Base-by-base conservation (phyloP, 2,797 vertebrate species). In the Pampus argenteus region DNA sequence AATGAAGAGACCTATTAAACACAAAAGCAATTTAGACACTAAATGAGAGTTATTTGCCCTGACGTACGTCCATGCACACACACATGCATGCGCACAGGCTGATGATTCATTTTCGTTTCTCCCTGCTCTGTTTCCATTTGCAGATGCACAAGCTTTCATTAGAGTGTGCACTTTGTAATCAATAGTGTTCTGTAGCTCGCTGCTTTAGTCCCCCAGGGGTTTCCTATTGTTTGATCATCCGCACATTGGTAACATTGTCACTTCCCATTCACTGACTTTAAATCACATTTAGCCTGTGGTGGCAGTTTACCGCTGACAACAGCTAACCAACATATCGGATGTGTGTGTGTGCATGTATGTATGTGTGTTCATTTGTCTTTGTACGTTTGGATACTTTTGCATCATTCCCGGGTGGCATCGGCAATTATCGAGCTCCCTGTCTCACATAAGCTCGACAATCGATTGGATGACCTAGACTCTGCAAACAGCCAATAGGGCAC, bases 401-500 rank as follows among this genome's bases (percentile, higher is more conserved):
- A 66, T 86, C 76, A 78, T 74, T 76, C 34, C 65, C 2, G 9
- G 64, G 55, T 77, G 59, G 65, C 86, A 83, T 76, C 72, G 78
- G 66, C 59, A 31, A 80, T 84, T 79, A 81, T 58, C 48, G 78
- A 83, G 64, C 66, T 78, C 55, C 62, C 64, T 49, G 36, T 81
- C 83, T 83, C 75, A 55, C 73, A 58, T 67, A 83, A 76, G 81
- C 81, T 81, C 74, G 17, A 63, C 66, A 59, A 91, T 92, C 79
- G 83, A 91, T 91, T 81, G 60, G 67, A 66, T 50, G 75, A 84
- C 88, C 85, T 85, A 66, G 60, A 86, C 87, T 84, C 67, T 84
- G 77, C 88, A 91, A 88, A 88, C 81, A 90, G 78, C 88, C 88
- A 90, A 88, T 88, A 89, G 88, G 88, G 80, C 86, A 87, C 83